phyloP scores from a whole-genome alignment of 1,140 invertebrate species.

The Drosophila lacertosa region DNA sequence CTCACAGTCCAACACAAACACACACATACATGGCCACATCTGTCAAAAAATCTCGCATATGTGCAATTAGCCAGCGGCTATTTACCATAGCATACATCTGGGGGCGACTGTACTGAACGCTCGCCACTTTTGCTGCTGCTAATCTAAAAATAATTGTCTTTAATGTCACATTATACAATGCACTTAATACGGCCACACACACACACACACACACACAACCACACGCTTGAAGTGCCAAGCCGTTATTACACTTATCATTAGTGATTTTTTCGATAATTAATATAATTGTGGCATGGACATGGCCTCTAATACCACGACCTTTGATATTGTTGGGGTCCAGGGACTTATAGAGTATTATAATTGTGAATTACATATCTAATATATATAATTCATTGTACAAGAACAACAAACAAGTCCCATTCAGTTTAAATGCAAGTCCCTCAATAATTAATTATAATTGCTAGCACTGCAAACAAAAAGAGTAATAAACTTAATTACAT shows the following conservation, averaged over 20 bases:
- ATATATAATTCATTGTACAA: too few relatives aligned
- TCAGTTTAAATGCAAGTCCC: too few relatives aligned
- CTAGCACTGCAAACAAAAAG: too few relatives aligned
- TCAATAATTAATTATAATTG: too few relatives aligned
- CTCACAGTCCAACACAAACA: slow-evolving; percentile 3
- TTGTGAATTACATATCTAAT: too few relatives aligned
- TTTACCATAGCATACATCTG: slow-evolving; percentile 23
- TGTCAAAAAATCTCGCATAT: slow-evolving; percentile 11
- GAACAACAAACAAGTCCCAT: too few relatives aligned
- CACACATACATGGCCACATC: slow-evolving; percentile 5
- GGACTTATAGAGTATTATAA: too few relatives aligned
- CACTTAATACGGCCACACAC: too few relatives aligned
- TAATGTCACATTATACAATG: slow-evolving; percentile 5
- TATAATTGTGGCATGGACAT: too few relatives aligned
- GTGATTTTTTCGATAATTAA: slow-evolving; percentile 2
- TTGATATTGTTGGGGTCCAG: too few relatives aligned
- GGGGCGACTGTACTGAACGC: slow-evolving; percentile 1
- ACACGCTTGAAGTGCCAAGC: slow-evolving; percentile 7
- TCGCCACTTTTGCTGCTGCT: background rate
- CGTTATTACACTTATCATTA: slow-evolving; percentile 17
- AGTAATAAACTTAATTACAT: too few relatives aligned
- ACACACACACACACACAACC: slow-evolving; percentile 1
- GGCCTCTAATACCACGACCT: too few relatives aligned
- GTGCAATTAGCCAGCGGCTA: slow-evolving; percentile 2
- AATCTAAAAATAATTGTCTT: slow-evolving; percentile 24